These are phyloP conservation scores for Seriola quinqueradiata DNA, from an alignment of 2,113 vertebrate genomes.

Conservation along the genomic window DNA sequence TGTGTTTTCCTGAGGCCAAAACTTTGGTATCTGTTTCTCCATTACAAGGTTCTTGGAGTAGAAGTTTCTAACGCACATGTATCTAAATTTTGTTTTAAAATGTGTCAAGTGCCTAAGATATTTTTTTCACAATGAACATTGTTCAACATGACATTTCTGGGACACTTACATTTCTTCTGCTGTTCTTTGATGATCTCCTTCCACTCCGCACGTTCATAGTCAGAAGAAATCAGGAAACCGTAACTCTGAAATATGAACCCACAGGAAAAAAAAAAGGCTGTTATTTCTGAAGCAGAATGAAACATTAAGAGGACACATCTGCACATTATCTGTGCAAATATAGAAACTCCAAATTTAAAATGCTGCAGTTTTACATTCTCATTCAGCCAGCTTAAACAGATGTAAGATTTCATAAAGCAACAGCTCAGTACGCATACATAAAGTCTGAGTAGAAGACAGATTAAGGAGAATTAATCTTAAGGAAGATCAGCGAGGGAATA, in stretches of 20 bases:
- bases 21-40: neutral
- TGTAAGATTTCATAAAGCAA: neutral
- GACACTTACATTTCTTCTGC: conserved; percentile 96
- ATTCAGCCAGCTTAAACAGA: neutral
- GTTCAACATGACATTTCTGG: neutral
- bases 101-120: neutral
- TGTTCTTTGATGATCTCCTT: conserved; percentile 94
- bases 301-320: neutral
- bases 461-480: neutral
- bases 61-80: neutral
- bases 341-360: neutral
- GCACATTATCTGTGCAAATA: neutral
- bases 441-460: neutral
- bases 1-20: neutral
- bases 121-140: neutral
- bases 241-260: conserved; percentile 86
- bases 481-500: conserved; percentile 1
- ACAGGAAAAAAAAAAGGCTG: neutral
- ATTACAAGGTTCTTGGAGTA: neutral
- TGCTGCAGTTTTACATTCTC: too few species aligned
- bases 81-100: neutral
- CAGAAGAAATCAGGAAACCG: conserved; percentile 94
- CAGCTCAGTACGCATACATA: neutral
- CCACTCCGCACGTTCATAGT: conserved; percentile 98
- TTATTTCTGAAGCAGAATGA: neutral